Evolutionary conservation across 2,797 vertebrate species (phyloP).

Genomic region (Hemibagrus guttatus): DNA sequence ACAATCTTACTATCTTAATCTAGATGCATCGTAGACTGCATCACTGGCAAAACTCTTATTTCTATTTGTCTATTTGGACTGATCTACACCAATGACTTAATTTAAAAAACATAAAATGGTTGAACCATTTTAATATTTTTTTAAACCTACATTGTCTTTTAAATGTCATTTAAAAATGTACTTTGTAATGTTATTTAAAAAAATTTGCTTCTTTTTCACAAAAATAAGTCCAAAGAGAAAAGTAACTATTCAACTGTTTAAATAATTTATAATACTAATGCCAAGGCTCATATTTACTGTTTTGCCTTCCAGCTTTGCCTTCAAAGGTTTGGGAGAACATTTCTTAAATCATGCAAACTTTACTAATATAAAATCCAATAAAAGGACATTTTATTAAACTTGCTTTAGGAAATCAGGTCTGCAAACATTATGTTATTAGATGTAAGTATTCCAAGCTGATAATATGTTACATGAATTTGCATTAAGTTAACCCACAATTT

Average conservation of each 20-base stretch:
- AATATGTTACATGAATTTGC: no score
- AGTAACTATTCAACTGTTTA: not conserved
- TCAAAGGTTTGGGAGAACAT: not conserved
- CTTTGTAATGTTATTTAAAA: not conserved
- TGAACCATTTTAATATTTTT: not conserved
- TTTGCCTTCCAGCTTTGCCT: not conserved
- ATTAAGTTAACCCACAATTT: not conserved
- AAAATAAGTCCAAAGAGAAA: not conserved
- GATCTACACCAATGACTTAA: not conserved
- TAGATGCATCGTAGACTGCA: not conserved
- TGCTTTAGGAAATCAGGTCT: not conserved
- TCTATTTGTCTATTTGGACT: not conserved
- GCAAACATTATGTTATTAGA: not conserved
- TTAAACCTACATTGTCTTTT: not conserved
- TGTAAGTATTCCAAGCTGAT: not conserved
- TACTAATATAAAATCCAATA: not conserved
- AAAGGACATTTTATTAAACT: not conserved
- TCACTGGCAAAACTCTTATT: not conserved
- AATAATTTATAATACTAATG: not conserved
- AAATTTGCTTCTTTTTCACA: not conserved
- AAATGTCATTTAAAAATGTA: not conserved
- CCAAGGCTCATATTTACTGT: not conserved
- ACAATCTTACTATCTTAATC: not conserved
- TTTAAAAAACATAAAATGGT: not conserved
- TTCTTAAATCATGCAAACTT: not conserved